A percentile compares a stretch with the other conserved stretches of the same genome.
These are phyloP conservation scores for Megalonaias nervosa DNA, from an alignment of 1,140 invertebrate species.

Conservation along the genomic window DNA sequence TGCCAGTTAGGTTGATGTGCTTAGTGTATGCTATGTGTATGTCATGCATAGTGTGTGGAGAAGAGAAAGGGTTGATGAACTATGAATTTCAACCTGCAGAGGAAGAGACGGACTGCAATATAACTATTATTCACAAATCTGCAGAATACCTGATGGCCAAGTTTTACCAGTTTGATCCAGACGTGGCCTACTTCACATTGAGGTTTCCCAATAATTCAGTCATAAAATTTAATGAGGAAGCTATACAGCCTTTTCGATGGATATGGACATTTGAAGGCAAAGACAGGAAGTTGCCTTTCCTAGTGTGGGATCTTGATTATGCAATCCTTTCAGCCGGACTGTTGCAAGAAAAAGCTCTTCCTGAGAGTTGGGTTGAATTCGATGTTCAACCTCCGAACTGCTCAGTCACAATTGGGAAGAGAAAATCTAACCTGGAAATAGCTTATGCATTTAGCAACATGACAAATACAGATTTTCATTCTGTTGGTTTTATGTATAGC, in stretches of 20 bases:
- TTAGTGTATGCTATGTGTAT: no score
- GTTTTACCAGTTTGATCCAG: no score
- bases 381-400: slow-evolving; percentile 8
- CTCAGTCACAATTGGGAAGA: slow-evolving; percentile 12
- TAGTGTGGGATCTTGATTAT: slow-evolving; percentile 25
- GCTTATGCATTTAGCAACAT: slow-evolving; percentile 15
- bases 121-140: no score
- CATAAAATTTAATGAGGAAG: neutral
- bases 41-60: no score
- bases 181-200: no score
- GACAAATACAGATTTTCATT: slow-evolving; percentile 1
- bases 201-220: no score
- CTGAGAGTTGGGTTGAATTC: neutral
- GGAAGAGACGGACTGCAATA: no score
- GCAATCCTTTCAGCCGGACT: slow-evolving; percentile 26
- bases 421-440: neutral
- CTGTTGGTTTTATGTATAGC: neutral
- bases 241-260: slow-evolving; percentile 16
- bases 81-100: no score
- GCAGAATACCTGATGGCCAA: no score
- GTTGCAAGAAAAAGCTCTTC: slow-evolving; percentile 20
- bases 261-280: slow-evolving; percentile 19
- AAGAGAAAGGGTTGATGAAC: no score
- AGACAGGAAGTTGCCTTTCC: slow-evolving; percentile 8
- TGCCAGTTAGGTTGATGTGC: no score